Evolutionary conservation across 2,888 invertebrate genomes (phyloP), one percentile per base, ranked within the genome.

Genomic region (Drosophila paranaensis): DNA sequence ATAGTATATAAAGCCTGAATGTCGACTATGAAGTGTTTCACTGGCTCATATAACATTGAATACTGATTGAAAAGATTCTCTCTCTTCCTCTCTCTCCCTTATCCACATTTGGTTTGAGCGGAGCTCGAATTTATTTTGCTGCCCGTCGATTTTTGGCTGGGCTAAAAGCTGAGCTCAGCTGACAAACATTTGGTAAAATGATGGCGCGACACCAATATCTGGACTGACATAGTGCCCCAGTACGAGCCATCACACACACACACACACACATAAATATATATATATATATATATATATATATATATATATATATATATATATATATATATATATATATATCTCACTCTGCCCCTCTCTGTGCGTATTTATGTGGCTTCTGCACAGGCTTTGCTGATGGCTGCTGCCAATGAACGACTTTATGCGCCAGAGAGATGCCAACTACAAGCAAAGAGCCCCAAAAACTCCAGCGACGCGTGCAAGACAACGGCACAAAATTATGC

Each of bases 161-260:
- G 64, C 79, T 70, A 80, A 76, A 80, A 79, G 79, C 81, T 77
- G 77, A 80, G 81, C 81, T 77, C 81, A 79, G 79, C 79, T 77
- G 81, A 67, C 76, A 76, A 69, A 69, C 77, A 76, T 79, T 79
- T 72, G 69, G 64, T 67, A 70, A 79, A 76, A 66, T 63, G 76
- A 79, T 71, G 80, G 67, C 80, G 75, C 68, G 65, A 66, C 71
- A 78, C 68, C 80, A 78, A 78, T 71, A 71, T 69, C 62, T 51
- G 45, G 58, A 40, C 42, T 60, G 30, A 68, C 76, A 69, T 45
- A 42, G 9, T 54, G 50, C 48, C 70, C 53, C 60, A 45, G 30
- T 39, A 33, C 45, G 40, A 25, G 30, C 42, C 50, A 51, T 57
- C 43, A 16, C 8, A 40, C 6, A 46, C 27, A 46, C 4, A 27